Percentiles rank a stretch among this genome's conserved stretches.
Evolutionary conservation across 2,113 vertebrate species (phyloP).

Genomic region (Hylia prasina): DNA sequence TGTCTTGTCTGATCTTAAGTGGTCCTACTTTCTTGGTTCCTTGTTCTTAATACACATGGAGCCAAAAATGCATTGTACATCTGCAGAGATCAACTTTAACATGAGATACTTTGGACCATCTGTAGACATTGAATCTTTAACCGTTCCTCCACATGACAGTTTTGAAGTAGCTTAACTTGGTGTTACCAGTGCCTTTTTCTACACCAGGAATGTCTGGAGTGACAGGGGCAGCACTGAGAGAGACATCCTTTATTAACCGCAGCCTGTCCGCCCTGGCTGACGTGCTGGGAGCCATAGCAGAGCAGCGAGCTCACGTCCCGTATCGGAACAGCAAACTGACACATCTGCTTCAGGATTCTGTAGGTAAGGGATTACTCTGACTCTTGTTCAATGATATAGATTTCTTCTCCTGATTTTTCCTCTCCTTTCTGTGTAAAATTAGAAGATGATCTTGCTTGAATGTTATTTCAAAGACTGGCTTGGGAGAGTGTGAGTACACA

Average conservation of each 20-base stretch:
- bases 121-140: neutral
- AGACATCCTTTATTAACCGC: conserved; percentile 81
- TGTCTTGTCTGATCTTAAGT: neutral
- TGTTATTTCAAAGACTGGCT: neutral
- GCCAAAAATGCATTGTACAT: neutral
- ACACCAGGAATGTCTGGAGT: conserved; percentile 77
- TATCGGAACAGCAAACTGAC: conserved; percentile 89
- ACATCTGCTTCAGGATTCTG: conserved; percentile 79
- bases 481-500: neutral
- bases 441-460: neutral
- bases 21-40: neutral
- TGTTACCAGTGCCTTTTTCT: neutral
- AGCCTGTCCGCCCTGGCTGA: conserved; percentile 84
- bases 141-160: neutral
- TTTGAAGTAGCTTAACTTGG: neutral
- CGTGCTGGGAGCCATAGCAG: conserved; percentile 80
- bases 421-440: neutral
- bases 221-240: conserved; percentile 74
- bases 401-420: neutral
- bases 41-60: neutral
- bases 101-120: neutral
- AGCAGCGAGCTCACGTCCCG: conserved; percentile 76
- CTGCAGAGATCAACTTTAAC: neutral
- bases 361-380: conserved; percentile 62
- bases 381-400: neutral